Evolutionary conservation across 2,797 vertebrate genomes (phyloP).

Genomic region (Hapalemur alaotrensis): DNA sequence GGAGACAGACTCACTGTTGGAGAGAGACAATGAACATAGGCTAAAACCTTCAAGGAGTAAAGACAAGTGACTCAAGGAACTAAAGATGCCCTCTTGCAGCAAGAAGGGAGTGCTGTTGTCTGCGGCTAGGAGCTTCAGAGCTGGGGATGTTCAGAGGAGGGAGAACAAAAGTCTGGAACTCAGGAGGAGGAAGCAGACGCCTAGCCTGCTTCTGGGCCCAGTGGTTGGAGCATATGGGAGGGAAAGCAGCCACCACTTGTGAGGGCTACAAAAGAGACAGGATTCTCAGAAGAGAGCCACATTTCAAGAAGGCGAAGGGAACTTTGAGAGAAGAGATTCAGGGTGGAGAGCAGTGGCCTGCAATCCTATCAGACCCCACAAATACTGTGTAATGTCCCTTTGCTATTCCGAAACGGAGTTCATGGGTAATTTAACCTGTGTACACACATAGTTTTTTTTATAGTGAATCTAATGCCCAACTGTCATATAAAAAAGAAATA

Average conservation of each 20-base stretch:
- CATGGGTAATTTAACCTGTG: not conserved
- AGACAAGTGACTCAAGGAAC: not conserved
- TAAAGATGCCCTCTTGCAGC: not conserved
- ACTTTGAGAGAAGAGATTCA: not conserved
- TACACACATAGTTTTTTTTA: not conserved
- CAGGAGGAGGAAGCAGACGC: not conserved
- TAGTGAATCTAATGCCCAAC: not conserved
- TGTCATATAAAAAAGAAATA: not conserved
- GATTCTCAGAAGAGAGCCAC: not conserved
- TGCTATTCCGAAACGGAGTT: not conserved
- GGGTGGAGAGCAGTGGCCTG: too few relatives aligned
- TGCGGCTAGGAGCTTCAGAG: not conserved
- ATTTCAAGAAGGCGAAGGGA: not conserved
- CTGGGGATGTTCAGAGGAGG: not conserved
- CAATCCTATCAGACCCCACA: not conserved
- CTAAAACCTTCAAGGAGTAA: not conserved
- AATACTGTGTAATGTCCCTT: not conserved
- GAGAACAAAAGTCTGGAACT: not conserved
- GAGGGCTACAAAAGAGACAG: not conserved
- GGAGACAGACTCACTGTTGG: not conserved
- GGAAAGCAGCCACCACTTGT: not conserved
- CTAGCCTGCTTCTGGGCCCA: not conserved
- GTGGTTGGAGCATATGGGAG: not conserved
- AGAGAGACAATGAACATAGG: not conserved
- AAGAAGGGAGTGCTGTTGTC: not conserved